Base-by-base conservation (phyloP, 1,140 invertebrate species). In the Eriocheir sinensis region DNA sequence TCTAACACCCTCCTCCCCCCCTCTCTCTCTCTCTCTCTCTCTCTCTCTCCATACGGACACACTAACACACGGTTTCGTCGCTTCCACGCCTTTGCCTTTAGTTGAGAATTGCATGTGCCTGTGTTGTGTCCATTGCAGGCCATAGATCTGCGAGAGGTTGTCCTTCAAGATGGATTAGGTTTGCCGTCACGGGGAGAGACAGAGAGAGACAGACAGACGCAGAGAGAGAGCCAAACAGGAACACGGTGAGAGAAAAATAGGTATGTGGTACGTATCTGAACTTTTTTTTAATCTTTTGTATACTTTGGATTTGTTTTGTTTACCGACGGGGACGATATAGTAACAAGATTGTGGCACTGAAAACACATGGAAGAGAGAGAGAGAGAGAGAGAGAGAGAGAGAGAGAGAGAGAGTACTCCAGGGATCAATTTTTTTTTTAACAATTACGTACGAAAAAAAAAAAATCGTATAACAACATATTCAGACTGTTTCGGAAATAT, bases 181-280 rank as follows among this genome's bases (percentile, higher is more conserved):
- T 48, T 4, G 44, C 44, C 4, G 44, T 53, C 48, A 53, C 48
- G 48, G 60, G 27, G 60, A 72, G 60, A 72, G 12, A n/a, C 0
- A 72, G 21, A n/a, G 60, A 72, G 60, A 72, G 21, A 72, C n/a
- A n/a, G n/a, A n/a, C n/a, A n/a, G n/a, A n/a, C n/a, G n/a, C n/a
- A n/a, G n/a, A n/a, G n/a, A n/a, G n/a, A n/a, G n/a, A n/a, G n/a
- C n/a, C n/a, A n/a, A n/a, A n/a, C n/a, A n/a, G n/a, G n/a, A n/a
- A n/a, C n/a, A n/a, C 0, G n/a, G 21, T 6, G 60, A 72, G 60
- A 72, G 21, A 72, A 21, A 72, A n/a, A n/a, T n/a, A 72, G 48
- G 60, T 72, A 72, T 72, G 60, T 72, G 60, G 60, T 72, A 72
- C n/a, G n/a, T n/a, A n/a, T n/a, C n/a, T n/a, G n/a, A n/a, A n/a